Conservation (phyloP, 1,140 invertebrate genomes). For the Nebria ingens region DNA sequence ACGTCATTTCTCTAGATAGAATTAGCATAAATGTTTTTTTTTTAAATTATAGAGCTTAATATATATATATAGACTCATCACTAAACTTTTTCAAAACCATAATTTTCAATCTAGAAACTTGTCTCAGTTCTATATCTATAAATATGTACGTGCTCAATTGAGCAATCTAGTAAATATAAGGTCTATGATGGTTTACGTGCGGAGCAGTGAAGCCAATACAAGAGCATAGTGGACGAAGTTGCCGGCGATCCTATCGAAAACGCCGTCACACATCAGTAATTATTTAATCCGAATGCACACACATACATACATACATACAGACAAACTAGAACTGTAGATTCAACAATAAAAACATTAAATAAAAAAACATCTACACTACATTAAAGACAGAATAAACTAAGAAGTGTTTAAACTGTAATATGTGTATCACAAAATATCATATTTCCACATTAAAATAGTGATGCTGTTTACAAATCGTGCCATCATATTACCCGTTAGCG, state of each 20-base stretch:
- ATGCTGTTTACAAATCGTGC: not conserved
- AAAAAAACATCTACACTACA: no score
- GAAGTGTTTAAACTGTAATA: no score
- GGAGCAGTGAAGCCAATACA: not conserved
- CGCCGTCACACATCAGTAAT: conserved; percentile 17
- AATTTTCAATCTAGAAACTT: not conserved
- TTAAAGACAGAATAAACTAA: no score
- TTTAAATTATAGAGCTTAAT: no score
- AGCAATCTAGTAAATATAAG: not conserved
- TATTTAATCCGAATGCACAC: conserved; percentile 15
- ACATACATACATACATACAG: not conserved
- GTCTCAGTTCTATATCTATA: not conserved
- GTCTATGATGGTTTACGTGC: not conserved
- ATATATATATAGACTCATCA: no score
- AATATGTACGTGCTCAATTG: not conserved
- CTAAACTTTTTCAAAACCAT: no score
- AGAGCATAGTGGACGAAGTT: not conserved
- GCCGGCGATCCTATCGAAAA: not conserved
- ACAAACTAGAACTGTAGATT: not conserved
- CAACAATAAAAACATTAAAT: no score
- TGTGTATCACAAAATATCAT: no score
- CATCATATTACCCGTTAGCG: not conserved
- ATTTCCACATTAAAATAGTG: not conserved
- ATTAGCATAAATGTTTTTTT: no score
- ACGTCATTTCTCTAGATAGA: no score